Conservation (phyloP, 2,797 vertebrate genomes). For the Aldrovandia affinis region DNA sequence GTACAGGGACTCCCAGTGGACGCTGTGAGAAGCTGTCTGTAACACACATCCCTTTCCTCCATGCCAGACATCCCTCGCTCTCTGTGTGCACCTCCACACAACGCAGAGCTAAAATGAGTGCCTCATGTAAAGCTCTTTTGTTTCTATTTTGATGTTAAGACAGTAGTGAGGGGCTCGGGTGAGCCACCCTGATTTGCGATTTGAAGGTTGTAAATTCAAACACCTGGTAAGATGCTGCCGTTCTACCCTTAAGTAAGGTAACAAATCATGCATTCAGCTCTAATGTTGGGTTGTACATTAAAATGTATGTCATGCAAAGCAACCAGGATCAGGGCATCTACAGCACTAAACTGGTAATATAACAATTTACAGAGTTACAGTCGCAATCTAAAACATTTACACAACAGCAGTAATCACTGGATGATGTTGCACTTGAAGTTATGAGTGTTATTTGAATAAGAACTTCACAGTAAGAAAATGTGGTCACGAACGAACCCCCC, state of each 20-base stretch:
- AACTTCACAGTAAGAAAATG: background rate
- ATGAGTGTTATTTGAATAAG: background rate
- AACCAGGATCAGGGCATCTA: background rate
- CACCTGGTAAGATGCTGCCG: background rate
- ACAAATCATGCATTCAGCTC: background rate
- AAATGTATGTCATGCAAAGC: background rate
- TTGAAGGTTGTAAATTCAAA: background rate
- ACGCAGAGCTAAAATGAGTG: too few species aligned
- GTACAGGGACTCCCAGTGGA: conserved; percentile 28
- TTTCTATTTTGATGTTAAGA: background rate
- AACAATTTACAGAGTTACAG: background rate
- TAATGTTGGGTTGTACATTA: background rate
- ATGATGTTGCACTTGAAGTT: background rate
- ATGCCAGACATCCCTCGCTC: background rate
- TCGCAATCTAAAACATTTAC: background rate
- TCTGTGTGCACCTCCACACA: background rate
- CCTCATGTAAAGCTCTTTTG: too few species aligned
- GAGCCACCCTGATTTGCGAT: background rate
- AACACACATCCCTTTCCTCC: conserved; percentile 13
- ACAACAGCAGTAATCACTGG: background rate
- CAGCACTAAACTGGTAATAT: background rate
- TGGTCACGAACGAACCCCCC: background rate
- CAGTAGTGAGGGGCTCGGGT: background rate
- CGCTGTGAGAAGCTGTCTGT: conserved; percentile 15
- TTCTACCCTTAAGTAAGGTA: background rate